Conservation (phyloP, 2,888 invertebrate species). For the Pharmacophagus antenor region DNA sequence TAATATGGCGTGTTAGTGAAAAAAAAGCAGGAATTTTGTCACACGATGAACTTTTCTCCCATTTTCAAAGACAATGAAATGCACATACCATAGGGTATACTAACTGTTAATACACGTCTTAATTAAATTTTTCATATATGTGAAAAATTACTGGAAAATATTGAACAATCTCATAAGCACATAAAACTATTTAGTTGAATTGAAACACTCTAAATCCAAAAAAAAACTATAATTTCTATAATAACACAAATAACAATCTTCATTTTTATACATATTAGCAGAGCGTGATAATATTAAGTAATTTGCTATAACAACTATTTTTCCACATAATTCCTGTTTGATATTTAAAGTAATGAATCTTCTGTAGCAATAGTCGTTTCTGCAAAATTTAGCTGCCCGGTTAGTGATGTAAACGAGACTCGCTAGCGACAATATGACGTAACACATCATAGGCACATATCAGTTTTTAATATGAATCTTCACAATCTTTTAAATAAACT, state of each 20-base stretch:
- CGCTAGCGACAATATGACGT: slow-evolving; percentile 68
- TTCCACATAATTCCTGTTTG: slow-evolving; percentile 15
- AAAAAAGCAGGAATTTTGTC: not conserved
- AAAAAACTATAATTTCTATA: too few relatives aligned
- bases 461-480: slow-evolving; percentile 59
- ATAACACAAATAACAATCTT: not conserved
- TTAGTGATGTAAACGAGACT: slow-evolving; percentile 39
- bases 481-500: slow-evolving; percentile 38
- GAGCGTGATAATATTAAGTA: not conserved
- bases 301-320: slow-evolving; percentile 14
- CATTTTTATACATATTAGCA: slow-evolving; percentile 3
- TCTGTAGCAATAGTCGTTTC: slow-evolving; percentile 1
- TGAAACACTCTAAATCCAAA: not conserved
- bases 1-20: not conserved
- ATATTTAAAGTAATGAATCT: not conserved
- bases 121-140: not conserved
- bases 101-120: not conserved
- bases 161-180: not conserved
- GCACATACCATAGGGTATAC: not conserved
- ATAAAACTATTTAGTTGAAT: not conserved
- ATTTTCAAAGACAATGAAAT: not conserved
- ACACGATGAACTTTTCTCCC: not conserved
- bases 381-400: slow-evolving; percentile 38
- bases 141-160: not conserved
- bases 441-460: slow-evolving; percentile 79